Evolutionary conservation across 1,140 invertebrate genomes (phyloP), one percentile per base, ranked within the genome.

Genomic region (Ericerus pela): DNA sequence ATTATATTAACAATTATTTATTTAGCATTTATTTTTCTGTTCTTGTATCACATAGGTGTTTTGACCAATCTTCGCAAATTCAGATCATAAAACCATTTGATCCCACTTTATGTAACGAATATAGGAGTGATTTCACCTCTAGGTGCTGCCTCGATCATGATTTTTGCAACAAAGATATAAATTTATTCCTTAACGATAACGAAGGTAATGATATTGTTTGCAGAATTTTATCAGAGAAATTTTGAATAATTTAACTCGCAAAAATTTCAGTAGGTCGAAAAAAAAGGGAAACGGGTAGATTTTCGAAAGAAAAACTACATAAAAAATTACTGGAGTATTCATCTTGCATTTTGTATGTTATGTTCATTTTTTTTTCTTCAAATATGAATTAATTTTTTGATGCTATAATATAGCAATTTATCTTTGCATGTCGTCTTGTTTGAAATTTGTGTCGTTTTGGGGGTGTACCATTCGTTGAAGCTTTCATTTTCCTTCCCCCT

Each of bases 151-250:
- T 53, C 20, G 20, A 57, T 0, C 28, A 57, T 37, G 75, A 80
- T 70, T 76, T 70, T 67, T 79, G 77, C 71, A 79, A 79, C 69
- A 66, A 63, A 63, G 66, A 76, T 65, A 63, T 77, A 16, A 18
- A 41, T 16, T 41, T 41, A 16, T 18, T 16, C 6, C 20, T 41
- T 12, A 4, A 12, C 5, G 4, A 16, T 4, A 41, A 41, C 14
- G 6, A 41, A 41, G 37, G 37, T 41, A 41, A 12, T 12, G 14
- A 18, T 8, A 33, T 33, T 33, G 31, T 8, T 8, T 33, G 31
- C 31, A 33, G 8, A 33, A 10, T n/a, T 10, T 33, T 10, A 33
- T 33, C n/a, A 33, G n/a, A 33, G 31, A 33, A 16, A 10, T 16
- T 10, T 5, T 16, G 37, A 41, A 10, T 16, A 6, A 41, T 6